Percentiles rank a stretch among this genome's conserved stretches.
phyloP scores from a whole-genome alignment of 2,797 vertebrate genomes.

The Clamator glandarius region DNA sequence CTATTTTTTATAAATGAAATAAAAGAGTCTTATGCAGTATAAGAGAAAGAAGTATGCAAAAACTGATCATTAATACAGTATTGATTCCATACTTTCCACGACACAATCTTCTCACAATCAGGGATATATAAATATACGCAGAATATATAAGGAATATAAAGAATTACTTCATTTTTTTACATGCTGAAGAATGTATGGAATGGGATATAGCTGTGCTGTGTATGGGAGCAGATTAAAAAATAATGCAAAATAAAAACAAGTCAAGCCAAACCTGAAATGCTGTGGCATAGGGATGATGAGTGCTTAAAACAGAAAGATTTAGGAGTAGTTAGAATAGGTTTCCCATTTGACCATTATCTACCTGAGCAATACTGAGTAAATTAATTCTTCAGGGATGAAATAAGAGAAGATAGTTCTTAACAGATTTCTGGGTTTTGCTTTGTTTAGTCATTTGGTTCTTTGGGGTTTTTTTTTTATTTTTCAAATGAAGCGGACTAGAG shows the following conservation, averaged over 20 bases:
- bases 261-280: background rate
- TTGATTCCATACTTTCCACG: background rate
- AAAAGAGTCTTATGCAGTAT: background rate
- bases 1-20: background rate
- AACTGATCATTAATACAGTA: background rate
- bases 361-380: background rate
- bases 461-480: too few relatives aligned
- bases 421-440: background rate
- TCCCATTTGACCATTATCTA: background rate
- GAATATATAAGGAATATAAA: too few relatives aligned
- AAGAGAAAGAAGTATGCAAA: background rate
- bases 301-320: background rate
- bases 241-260: background rate
- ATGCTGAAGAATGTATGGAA: background rate
- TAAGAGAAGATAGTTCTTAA: background rate
- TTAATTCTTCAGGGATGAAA: background rate
- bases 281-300: background rate
- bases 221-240: background rate
- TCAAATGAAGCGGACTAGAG: too few relatives aligned
- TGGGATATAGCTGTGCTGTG: background rate
- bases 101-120: background rate
- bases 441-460: background rate
- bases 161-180: background rate
- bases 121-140: too few relatives aligned
- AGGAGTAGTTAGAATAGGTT: background rate